Evolutionary conservation across 2,797 vertebrate genomes (phyloP), one percentile per base, ranked within the genome.

Genomic region (Monodelphis domestica): DNA sequence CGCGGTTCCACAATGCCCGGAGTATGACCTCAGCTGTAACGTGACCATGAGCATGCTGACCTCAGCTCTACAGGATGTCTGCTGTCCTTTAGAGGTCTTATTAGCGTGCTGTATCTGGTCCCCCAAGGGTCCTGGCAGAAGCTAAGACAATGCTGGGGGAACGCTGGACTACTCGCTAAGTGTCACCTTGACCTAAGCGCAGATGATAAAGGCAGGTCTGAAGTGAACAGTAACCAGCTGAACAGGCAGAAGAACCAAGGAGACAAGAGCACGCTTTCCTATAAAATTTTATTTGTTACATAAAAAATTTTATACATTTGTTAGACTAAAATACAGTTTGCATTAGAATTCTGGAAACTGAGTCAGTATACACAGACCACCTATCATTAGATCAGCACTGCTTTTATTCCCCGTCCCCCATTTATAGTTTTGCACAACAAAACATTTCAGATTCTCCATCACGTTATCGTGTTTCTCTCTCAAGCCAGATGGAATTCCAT

Each of bases 271-370:
- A 91, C 70, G 91, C 70, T 97, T 98, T 98, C 97, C 98, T 98
- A 98, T 94, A 98, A 98, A 98, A 94, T 98, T 98, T 98, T 98
- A 98, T 98, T 98, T 97, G 97, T 98, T 98, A 98, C 98, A 98
- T 98, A 98, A 98, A 98, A 98, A 98, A 98, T 95, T 96, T 98
- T 98, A 98, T 98, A 98, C 98, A 98, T 98, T 98, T 98, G 97
- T 98, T 98, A 98, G 98, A 98, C 98, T 98, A 98, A 98, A 98
- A 98, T 98, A 98, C 98, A 98, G 97, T 98, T 98, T 98, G 98
- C 98, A 98, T 98, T 98, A 98, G 98, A 98, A 98, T 98, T 98
- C 98, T 98, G 98, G 98, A 98, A 97, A 98, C 97, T 98, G 98
- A 97, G 97, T 98, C 97, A 97, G 97, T 97, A 98, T 98, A 98